phyloP scores from a whole-genome alignment of 2,113 vertebrate species.

The Cyprichromis sp. region DNA sequence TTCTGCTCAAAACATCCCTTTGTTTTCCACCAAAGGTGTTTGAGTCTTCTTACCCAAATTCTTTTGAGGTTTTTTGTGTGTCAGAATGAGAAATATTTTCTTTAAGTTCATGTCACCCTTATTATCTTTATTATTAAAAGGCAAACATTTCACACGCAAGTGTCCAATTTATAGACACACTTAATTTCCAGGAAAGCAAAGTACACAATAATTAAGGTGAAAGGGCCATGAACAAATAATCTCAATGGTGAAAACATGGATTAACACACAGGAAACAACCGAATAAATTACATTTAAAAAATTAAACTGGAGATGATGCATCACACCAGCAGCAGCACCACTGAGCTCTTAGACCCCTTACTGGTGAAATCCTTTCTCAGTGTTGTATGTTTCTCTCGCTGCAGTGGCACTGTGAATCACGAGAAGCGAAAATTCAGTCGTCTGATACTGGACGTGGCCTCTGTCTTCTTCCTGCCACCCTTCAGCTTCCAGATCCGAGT shows the following conservation, averaged over 20 bases:
- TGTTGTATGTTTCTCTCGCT: neutral
- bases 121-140: neutral
- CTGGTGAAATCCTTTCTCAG: neutral
- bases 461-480: constrained; percentile 79
- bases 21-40: neutral
- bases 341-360: fast-evolving
- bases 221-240: neutral
- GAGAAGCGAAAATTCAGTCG: constrained; percentile 76
- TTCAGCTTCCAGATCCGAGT: constrained; percentile 92
- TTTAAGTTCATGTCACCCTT: neutral
- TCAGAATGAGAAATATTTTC: neutral
- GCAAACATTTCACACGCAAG: neutral
- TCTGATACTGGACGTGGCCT: constrained; percentile 71
- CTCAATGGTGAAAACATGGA: neutral
- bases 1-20: neutral
- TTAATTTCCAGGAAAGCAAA: neutral
- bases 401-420: constrained; percentile 72
- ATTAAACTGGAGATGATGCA: neutral
- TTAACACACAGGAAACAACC: neutral
- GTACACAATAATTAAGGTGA: neutral
- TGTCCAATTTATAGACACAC: neutral
- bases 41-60: neutral
- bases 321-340: neutral
- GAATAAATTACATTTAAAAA: neutral
- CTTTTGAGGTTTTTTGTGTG: neutral